These are phyloP conservation scores for Pharmacophagus antenor DNA, from an alignment of 2,888 invertebrate species.

Conservation along the genomic window DNA sequence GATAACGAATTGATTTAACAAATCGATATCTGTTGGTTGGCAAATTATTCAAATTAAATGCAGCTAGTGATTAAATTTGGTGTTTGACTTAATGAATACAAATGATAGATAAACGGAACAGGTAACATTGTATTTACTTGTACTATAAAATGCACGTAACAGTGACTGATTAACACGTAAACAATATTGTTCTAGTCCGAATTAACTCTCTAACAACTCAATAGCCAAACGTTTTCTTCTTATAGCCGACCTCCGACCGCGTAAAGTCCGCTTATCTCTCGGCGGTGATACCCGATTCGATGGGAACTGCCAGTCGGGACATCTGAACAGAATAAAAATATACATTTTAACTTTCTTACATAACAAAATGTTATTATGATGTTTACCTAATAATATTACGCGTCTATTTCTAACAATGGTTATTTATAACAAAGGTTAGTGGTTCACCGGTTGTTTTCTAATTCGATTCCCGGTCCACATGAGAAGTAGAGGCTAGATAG, in stretches of 20 bases:
- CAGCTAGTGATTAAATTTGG: no score
- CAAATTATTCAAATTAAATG: no score
- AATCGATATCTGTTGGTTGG: no score
- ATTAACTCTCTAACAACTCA: neutral
- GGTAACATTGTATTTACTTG: neutral
- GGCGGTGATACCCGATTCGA: slow-evolving; percentile 55
- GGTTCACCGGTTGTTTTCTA: no score
- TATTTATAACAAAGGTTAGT: no score
- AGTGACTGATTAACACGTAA: neutral
- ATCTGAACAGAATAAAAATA: slow-evolving; percentile 46
- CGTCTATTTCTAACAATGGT: no score
- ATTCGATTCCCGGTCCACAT: no score
- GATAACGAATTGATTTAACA: no score
- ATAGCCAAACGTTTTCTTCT: slow-evolving; percentile 17
- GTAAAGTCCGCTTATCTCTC: slow-evolving; percentile 54
- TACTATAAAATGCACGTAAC: neutral
- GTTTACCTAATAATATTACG: no score
- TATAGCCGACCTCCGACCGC: slow-evolving; percentile 36
- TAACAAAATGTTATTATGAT: neutral
- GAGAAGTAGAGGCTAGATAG: no score
- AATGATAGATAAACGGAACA: neutral
- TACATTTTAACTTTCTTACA: neutral
- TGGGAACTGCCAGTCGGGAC: slow-evolving; percentile 66
- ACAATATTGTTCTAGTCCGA: slow-evolving; percentile 11
- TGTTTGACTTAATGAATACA: no score